Base-by-base conservation (phyloP, 35 echinoderm and acorn worm species). In the Amphiura filiformis region DNA sequence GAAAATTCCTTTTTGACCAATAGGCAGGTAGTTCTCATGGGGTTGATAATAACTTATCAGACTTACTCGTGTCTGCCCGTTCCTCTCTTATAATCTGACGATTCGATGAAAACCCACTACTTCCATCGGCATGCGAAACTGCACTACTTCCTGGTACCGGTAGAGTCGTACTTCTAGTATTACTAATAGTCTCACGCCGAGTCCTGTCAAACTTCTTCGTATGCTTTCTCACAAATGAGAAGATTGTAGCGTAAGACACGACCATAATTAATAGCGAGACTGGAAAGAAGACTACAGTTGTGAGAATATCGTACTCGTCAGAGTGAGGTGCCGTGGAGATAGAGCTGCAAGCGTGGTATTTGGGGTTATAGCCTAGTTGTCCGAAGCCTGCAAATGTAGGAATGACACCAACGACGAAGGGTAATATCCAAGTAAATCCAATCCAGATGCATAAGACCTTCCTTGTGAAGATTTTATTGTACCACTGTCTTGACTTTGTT, bases 311-410 rank as follows among this genome's bases (percentile, higher is more conserved):
- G 34, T 80, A 80, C 4, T 13, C 38, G 78, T 36, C 23, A 5
- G 78, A 36, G n/a, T 36, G 22, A 0, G 78, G 38, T 31, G 14
- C 11, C 18, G 14, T 80, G 0, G 78, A 80, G 20, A 79, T 76
- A 76, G 87, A 78, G 20, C 75, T n/a, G 76, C 93, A 94, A 4
- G 79, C 84, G 35, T 83, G 86, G 84, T 94, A 94, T 38, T 61
- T 40, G 36, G 80, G 13, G 31, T 79, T 76, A 77, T 91, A 94
- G 15, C 88, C 88, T 31, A 90, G 61, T 1, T 56, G 35, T 42
- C 88, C 93, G 78, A 87, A 39, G 42, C 84, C 88, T 15, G 82
- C 76, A 15, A 37, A 35, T 0, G 84, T 56, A 0, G 93, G 93
- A n/a, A 87, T 36, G 39, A 78, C 64, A 23, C 83, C 80, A 9